A percentile compares a stretch with the other conserved stretches of the same genome.
phyloP scores from a whole-genome alignment of 2,797 vertebrate species.

The Xyrichtys novacula region DNA sequence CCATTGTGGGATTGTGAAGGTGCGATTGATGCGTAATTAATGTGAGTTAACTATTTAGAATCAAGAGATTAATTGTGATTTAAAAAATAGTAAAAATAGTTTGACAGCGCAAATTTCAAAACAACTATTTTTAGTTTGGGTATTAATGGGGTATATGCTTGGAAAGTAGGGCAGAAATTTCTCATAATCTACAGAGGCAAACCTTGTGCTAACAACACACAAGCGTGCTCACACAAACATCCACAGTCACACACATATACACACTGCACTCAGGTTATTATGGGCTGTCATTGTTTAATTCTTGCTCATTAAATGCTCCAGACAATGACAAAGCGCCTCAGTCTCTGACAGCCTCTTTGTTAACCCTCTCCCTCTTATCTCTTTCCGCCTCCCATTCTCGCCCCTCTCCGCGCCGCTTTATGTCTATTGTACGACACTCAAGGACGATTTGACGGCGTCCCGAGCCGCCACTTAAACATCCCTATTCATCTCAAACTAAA shows the following conservation, averaged over 20 bases:
- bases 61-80: no score
- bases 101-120: no score
- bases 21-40: no score
- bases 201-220: constrained; percentile 40
- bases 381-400: constrained; percentile 67
- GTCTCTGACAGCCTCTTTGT: constrained; percentile 77
- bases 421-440: constrained; percentile 81
- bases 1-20: no score
- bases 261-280: constrained; percentile 79
- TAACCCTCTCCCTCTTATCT: constrained; percentile 82
- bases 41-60: no score
- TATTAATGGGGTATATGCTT: constrained; percentile 34
- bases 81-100: no score
- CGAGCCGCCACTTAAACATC: constrained; percentile 77
- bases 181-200: constrained; percentile 23
- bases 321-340: constrained; percentile 81
- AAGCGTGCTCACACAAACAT: constrained; percentile 15
- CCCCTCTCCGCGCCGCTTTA: constrained; percentile 68
- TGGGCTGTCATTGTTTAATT: constrained; percentile 84
- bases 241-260: constrained; percentile 29
- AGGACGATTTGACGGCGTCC: constrained; percentile 79
- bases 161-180: constrained; percentile 33
- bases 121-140: background rate
- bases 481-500: constrained; percentile 75
- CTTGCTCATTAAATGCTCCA: constrained; percentile 81